Evolutionary conservation across 2,113 vertebrate genomes (phyloP).

Genomic region (Phylloscopus trochiloides): DNA sequence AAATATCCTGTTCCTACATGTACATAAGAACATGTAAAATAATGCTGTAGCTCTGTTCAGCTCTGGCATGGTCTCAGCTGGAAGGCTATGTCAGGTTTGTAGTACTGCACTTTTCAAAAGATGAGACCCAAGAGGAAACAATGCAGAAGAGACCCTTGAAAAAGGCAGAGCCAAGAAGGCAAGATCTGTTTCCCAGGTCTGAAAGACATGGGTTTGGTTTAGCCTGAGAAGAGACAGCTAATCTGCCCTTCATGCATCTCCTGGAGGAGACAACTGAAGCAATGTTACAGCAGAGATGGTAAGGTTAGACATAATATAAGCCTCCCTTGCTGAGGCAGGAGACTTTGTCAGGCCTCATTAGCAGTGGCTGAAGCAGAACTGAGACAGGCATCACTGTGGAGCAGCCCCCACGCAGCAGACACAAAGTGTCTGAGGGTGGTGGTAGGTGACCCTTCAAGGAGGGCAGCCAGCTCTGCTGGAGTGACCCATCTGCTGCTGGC

Average conservation of each 20-base stretch:
- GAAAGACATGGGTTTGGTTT: neutral
- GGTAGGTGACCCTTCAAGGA: neutral
- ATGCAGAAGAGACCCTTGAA: neutral
- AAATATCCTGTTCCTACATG: neutral
- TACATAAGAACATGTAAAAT: neutral
- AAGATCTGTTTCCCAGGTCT: accelerated
- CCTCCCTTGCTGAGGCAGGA: neutral
- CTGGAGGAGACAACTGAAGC: neutral
- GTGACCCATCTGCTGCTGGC: neutral
- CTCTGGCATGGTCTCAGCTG: neutral
- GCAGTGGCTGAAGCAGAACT: neutral
- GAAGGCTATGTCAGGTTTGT: neutral
- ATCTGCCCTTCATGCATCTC: neutral
- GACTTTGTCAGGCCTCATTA: neutral
- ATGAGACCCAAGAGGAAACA: neutral
- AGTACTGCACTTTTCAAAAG: neutral
- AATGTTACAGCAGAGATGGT: neutral
- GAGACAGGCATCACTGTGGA: neutral
- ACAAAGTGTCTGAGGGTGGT: accelerated
- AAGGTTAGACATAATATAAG: neutral
- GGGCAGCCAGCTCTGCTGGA: neutral
- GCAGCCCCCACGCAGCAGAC: neutral
- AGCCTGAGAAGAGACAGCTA: neutral
- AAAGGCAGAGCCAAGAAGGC: neutral
- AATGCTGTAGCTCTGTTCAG: neutral